A percentile compares a stretch with the other conserved stretches of the same genome.
These are phyloP conservation scores for Ctenopoma kingsleyae DNA, from an alignment of 2,797 vertebrate genomes.

Conservation along the genomic window DNA sequence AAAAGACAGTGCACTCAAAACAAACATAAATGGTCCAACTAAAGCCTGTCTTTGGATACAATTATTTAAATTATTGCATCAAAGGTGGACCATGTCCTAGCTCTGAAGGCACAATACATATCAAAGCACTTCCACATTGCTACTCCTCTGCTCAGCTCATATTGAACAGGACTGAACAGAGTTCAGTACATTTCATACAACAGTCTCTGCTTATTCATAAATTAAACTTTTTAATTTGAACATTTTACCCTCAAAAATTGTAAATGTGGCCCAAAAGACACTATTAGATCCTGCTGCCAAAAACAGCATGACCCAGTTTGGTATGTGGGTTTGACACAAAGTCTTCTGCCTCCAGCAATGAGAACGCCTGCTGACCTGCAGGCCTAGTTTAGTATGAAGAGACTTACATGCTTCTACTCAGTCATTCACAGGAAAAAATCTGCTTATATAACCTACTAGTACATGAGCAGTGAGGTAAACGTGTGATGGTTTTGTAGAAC, in stretches of 20 bases:
- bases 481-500: slow-evolving; percentile 5
- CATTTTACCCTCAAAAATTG: slow-evolving; percentile 5
- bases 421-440: slow-evolving; percentile 23
- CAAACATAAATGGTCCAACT: slow-evolving; percentile 26
- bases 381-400: slow-evolving; percentile 33
- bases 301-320: slow-evolving; percentile 67
- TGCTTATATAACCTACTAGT: neutral
- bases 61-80: slow-evolving; percentile 48
- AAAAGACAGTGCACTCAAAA: slow-evolving; percentile 16
- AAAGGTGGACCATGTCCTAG: slow-evolving; percentile 30
- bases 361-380: slow-evolving; percentile 55
- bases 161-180: slow-evolving; percentile 11
- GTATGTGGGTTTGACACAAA: slow-evolving; percentile 52
- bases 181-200: slow-evolving; percentile 6
- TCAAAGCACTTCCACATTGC: slow-evolving; percentile 43
- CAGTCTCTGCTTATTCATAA: slow-evolving; percentile 22
- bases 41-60: slow-evolving; percentile 12
- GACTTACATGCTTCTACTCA: slow-evolving; percentile 7
- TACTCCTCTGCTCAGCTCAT: slow-evolving; percentile 26
- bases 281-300: slow-evolving; percentile 52
- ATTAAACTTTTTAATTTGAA: slow-evolving; percentile 39
- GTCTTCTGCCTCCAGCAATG: slow-evolving; percentile 45
- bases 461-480: slow-evolving; percentile 7
- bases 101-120: slow-evolving; percentile 29
- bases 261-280: slow-evolving; percentile 32